phyloP scores from a whole-genome alignment of 1,140 invertebrate species.

The Parapsyche elsis region DNA sequence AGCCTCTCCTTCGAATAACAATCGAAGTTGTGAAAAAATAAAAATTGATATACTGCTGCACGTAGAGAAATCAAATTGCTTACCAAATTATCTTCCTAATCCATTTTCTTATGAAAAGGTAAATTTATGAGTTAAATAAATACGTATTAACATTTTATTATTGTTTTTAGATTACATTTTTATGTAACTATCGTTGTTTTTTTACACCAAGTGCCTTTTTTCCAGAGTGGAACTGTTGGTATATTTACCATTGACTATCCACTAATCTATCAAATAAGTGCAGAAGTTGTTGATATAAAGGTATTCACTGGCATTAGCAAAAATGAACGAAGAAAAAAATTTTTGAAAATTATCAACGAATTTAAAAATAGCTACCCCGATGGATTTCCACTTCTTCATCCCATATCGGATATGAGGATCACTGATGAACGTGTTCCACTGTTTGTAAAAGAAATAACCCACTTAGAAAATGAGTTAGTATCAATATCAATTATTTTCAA shows the following conservation, averaged over 20 bases:
- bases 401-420: conserved; percentile 96
- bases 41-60: background rate
- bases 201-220: background rate
- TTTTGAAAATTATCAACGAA: conserved; percentile 61
- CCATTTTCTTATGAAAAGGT: conserved; percentile 10
- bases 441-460: conserved; percentile 83
- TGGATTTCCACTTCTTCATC: conserved; percentile 90
- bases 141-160: too few relatives aligned
- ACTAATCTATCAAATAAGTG: conserved; percentile 88
- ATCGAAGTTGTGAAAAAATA: background rate
- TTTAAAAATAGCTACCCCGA: conserved; percentile 89
- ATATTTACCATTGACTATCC: conserved; percentile 87
- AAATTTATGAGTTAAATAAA: conserved; percentile 3
- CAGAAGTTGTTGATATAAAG: conserved; percentile 59
- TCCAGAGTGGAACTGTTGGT: conserved; percentile 40
- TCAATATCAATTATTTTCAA: too few relatives aligned
- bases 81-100: conserved; percentile 17
- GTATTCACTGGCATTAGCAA: conserved; percentile 1
- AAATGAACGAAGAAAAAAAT: conserved; percentile 17
- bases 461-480: conserved; percentile 78
- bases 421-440: conserved; percentile 82
- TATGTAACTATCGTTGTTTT: too few relatives aligned
- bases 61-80: background rate
- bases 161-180: too few relatives aligned
- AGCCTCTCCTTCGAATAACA: background rate